Conservation (phyloP, 1,140 invertebrate genomes). For the Caerostris darwini region DNA sequence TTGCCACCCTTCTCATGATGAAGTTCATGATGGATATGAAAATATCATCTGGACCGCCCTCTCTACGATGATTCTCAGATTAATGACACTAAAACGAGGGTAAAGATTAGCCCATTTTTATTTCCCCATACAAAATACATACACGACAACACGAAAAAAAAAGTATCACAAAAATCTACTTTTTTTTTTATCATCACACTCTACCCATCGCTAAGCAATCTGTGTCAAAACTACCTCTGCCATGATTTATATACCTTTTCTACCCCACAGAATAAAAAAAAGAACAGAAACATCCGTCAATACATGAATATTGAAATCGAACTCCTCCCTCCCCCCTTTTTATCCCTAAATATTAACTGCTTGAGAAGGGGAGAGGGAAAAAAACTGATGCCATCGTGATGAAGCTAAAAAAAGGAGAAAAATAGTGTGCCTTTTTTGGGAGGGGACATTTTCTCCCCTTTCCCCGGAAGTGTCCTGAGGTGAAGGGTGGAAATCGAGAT, state of each 20-base stretch:
- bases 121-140: neutral
- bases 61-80: constrained; percentile 23
- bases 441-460: neutral
- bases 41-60: constrained; percentile 19
- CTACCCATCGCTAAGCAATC: neutral
- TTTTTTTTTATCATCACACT: neutral
- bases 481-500: neutral
- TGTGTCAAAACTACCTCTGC: constrained; percentile 23
- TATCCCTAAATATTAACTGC: constrained; percentile 40
- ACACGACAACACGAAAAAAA: neutral
- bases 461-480: constrained; percentile 23
- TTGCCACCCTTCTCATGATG: neutral
- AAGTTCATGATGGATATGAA: constrained; percentile 18
- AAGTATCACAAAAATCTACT: neutral
- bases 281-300: constrained; percentile 15
- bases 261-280: neutral
- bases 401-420: neutral
- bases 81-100: neutral
- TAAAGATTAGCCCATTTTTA: neutral
- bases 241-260: constrained; percentile 22
- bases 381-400: neutral
- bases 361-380: neutral
- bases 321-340: neutral
- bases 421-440: neutral
- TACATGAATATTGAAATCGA: constrained; percentile 52